Conservation (phyloP, 37 sponge, comb jelly and placozoan species). For the Chondrilla cf. caribensis region DNA sequence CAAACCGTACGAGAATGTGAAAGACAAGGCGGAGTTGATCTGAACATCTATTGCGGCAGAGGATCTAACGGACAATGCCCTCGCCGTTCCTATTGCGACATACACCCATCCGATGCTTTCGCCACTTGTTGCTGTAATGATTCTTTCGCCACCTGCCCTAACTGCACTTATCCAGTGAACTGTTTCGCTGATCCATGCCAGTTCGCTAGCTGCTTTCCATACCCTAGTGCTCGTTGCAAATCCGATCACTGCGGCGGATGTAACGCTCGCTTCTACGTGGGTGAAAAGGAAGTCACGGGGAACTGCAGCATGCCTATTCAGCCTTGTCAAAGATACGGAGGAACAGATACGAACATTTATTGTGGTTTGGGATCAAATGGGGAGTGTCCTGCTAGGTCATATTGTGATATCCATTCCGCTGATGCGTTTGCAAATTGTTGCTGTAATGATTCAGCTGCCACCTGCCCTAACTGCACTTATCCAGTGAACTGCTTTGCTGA, state of each 20-base stretch:
- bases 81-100: not conserved
- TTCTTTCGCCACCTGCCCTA: not conserved
- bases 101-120: not conserved
- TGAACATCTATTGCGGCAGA: conserved; percentile 2
- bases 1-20: too few relatives aligned
- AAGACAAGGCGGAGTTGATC: not conserved
- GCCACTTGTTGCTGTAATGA: conserved; percentile 24
- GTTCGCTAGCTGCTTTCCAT: not conserved
- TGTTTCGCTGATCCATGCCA: not conserved
- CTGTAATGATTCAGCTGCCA: conserved; percentile 10
- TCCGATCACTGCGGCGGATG: conserved; percentile 15
- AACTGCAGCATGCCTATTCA: not conserved
- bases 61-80: not conserved
- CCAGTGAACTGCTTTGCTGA: conserved; percentile 44
- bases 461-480: conserved; percentile 24
- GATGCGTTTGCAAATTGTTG: conserved; percentile 19
- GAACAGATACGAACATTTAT: not conserved
- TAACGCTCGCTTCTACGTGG: conserved; percentile 17
- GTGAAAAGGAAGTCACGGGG: not conserved
- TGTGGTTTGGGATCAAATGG: not conserved
- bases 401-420: conserved; percentile 14
- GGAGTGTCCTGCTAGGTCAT: not conserved
- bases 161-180: conserved; percentile 16
- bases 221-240: not conserved
- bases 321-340: conserved; percentile 2